A percentile compares a stretch with the other conserved stretches of the same genome.
Evolutionary conservation across 2,888 invertebrate species (phyloP).

Genomic region (Chloromyia formosa): DNA sequence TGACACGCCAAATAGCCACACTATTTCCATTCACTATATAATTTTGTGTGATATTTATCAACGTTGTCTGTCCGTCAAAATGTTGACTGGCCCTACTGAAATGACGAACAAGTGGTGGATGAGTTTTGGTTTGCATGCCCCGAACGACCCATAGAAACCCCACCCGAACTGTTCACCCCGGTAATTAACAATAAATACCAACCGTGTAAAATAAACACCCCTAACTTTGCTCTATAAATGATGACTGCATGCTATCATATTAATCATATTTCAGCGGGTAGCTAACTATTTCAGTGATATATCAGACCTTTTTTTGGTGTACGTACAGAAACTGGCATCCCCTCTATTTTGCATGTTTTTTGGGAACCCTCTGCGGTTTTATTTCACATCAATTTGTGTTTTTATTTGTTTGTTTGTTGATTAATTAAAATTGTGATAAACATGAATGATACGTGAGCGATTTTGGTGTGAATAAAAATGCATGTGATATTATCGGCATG

Average conservation of each 20-base stretch:
- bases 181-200: slow-evolving; percentile 33
- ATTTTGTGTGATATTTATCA: neutral
- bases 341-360: neutral
- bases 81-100: neutral
- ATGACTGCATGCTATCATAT: slow-evolving; percentile 24
- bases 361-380: neutral
- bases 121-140: neutral
- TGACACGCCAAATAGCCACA: slow-evolving; percentile 7
- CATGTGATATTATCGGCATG: slow-evolving; percentile 1
- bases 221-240: neutral
- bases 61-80: neutral
- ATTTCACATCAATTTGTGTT: too few species aligned
- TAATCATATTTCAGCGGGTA: slow-evolving; percentile 20
- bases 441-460: neutral
- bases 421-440: slow-evolving; percentile 1
- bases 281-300: neutral
- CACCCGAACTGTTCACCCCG: neutral
- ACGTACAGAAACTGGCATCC: neutral
- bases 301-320: neutral
- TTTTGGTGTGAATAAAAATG: neutral
- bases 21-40: neutral
- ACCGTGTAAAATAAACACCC: slow-evolving; percentile 22
- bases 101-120: neutral
- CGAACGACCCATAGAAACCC: neutral
- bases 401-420: too few species aligned